phyloP scores from a whole-genome alignment of 2,113 vertebrate genomes.

The Condylura cristata region DNA sequence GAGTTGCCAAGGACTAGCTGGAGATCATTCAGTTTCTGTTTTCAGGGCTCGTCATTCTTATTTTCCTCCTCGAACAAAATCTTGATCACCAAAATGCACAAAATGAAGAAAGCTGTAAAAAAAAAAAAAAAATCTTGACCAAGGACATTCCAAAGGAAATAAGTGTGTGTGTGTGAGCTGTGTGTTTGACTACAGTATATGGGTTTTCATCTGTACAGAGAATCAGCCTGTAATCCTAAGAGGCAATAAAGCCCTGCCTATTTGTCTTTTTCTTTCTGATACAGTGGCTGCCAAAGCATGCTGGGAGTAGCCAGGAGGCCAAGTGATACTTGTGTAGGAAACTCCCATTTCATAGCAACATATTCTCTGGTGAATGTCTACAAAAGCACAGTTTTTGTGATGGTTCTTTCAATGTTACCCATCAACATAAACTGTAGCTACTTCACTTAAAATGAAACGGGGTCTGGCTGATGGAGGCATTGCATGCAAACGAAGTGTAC shows the following conservation, averaged over 20 bases:
- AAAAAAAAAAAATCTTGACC: too few species aligned
- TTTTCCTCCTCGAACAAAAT: background rate
- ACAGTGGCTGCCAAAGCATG: rapidly evolving
- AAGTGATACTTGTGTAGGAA: background rate
- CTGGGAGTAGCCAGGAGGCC: background rate
- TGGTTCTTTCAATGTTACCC: background rate
- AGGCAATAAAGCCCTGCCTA: background rate
- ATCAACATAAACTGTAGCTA: too few species aligned
- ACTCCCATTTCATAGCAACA: rapidly evolving
- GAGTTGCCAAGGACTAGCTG: background rate
- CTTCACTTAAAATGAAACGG: background rate
- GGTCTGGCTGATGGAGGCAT: background rate
- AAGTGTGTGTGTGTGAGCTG: background rate
- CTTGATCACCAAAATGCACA: too few species aligned
- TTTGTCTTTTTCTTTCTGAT: background rate
- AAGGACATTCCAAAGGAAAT: background rate
- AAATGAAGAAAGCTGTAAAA: too few species aligned
- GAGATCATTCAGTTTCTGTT: background rate
- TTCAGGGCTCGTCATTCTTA: background rate
- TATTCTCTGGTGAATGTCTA: background rate
- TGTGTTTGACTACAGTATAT: background rate
- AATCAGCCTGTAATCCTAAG: background rate
- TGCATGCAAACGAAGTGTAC: background rate
- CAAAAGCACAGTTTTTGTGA: background rate
- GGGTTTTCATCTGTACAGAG: background rate